Evolutionary conservation across 2,888 invertebrate species (phyloP).

Genomic region (Phorcus lineatus): DNA sequence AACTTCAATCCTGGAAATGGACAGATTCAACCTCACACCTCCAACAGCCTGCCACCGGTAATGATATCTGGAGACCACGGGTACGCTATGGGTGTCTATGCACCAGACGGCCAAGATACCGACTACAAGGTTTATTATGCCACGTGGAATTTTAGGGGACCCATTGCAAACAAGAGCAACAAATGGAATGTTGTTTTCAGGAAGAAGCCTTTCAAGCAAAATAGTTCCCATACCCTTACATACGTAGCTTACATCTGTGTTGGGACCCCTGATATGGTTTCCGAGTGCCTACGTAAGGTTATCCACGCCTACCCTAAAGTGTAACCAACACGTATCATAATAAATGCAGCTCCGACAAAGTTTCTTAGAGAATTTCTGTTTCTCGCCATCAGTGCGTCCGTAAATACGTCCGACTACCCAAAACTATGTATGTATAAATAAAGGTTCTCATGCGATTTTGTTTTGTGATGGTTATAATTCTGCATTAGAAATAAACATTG

Average conservation of each 20-base stretch:
- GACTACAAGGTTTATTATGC: constrained; percentile 33
- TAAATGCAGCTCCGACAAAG: too few relatives aligned
- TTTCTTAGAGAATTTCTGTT: too few relatives aligned
- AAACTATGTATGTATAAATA: too few relatives aligned
- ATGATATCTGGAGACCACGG: constrained; percentile 39
- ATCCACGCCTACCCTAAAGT: too few relatives aligned
- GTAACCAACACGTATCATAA: too few relatives aligned
- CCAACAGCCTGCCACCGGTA: constrained; percentile 36
- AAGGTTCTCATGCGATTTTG: too few relatives aligned
- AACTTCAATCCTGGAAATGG: constrained; percentile 33
- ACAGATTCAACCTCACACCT: constrained; percentile 24
- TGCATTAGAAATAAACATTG: too few relatives aligned
- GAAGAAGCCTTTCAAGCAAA: constrained; percentile 35
- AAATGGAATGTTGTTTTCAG: constrained; percentile 46
- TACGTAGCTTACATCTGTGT: constrained; percentile 48
- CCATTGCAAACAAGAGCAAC: constrained; percentile 29
- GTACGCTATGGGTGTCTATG: constrained; percentile 46
- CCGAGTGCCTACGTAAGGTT: constrained; percentile 33
- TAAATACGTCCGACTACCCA: too few relatives aligned
- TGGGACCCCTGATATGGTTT: constrained; percentile 40
- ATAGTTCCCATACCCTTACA: constrained; percentile 23
- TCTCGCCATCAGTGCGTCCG: too few relatives aligned
- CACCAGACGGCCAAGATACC: constrained; percentile 43
- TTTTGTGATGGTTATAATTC: too few relatives aligned
- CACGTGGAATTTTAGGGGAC: background rate